Evolutionary conservation across 1,140 invertebrate genomes (phyloP).

Genomic region (Scaptomyza graminum): DNA sequence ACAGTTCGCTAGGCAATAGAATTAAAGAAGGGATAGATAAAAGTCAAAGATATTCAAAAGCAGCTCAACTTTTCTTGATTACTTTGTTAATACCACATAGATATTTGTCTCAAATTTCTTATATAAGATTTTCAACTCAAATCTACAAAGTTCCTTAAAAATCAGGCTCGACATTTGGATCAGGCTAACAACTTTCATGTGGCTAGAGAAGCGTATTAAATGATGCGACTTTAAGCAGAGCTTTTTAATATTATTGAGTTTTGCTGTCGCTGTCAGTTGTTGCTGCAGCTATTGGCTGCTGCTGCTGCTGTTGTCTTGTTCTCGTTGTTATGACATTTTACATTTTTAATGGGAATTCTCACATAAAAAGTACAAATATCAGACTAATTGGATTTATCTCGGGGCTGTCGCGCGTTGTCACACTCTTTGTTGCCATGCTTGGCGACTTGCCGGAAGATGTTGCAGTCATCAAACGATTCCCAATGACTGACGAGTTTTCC

Average conservation of each 20-base stretch:
- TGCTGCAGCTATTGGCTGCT: constrained; percentile 28
- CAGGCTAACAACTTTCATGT: not conserved
- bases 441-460: constrained; percentile 69
- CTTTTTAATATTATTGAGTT: constrained; percentile 15
- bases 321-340: constrained; percentile 82
- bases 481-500: constrained; percentile 39
- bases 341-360: constrained; percentile 83
- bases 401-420: constrained; percentile 80
- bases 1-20: not conserved
- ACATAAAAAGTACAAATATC: constrained; percentile 84
- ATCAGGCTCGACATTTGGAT: not conserved
- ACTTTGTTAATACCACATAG: no score
- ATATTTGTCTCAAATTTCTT: no score
- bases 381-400: constrained; percentile 84
- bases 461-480: constrained; percentile 46
- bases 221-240: constrained; percentile 14
- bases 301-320: constrained; percentile 73
- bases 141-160: not conserved
- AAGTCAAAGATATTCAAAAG: no score
- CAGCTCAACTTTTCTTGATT: no score
- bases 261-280: constrained; percentile 38
- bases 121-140: not conserved
- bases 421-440: constrained; percentile 68
- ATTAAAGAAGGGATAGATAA: not conserved
- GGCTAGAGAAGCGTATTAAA: constrained; percentile 26